Evolutionary conservation across 2,113 vertebrate genomes (phyloP), one percentile per base, ranked within the genome.

Genomic region (Siphamia tubifer): DNA sequence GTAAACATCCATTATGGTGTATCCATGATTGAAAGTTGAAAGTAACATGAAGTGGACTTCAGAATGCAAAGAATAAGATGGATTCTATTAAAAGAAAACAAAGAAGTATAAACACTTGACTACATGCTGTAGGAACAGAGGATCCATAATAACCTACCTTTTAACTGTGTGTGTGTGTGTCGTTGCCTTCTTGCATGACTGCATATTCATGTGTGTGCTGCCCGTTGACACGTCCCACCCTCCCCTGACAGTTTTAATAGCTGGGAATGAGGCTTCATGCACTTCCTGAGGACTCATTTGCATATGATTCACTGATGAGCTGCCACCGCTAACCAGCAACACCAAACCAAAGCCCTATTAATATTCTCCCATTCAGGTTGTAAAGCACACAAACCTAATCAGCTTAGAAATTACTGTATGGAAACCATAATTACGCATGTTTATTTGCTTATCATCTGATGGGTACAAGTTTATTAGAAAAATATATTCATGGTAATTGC

Each of bases 361-460:
- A 87, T 84, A 89, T 89, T 85, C 87, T 30, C 63, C 82, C 76
- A 87, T 89, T 90, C 82, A 84, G 76, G 78, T 88, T 88, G 84
- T 85, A 88, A 89, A 87, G 87, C 84, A 86, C 87, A 82, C 84
- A 90, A 81, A 86, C 85, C 86, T 91, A 91, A 91, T 91, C 89
- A 90, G 79, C 85, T 92, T 75, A 90, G 87, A 90, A 90, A 92
- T 84, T 63, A 87, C 82, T 88, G 83, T 90, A 92, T 87, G 82
- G 84, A 87, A 86, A 78, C 81, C 81, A 77, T 91, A 90, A 92
- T 92, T 90, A 90, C 61, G 79, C 84, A 72, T 84, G 68, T 88
- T 91, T 90, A 92, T 92, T 91, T 90, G 88, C 86, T 91, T 86
- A 90, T 90, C 90, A 88, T 88, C 87, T 83, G 85, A 92, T 85